Base-by-base conservation (phyloP, 2,888 invertebrate species). In the Rhyacophila evoluta region DNA sequence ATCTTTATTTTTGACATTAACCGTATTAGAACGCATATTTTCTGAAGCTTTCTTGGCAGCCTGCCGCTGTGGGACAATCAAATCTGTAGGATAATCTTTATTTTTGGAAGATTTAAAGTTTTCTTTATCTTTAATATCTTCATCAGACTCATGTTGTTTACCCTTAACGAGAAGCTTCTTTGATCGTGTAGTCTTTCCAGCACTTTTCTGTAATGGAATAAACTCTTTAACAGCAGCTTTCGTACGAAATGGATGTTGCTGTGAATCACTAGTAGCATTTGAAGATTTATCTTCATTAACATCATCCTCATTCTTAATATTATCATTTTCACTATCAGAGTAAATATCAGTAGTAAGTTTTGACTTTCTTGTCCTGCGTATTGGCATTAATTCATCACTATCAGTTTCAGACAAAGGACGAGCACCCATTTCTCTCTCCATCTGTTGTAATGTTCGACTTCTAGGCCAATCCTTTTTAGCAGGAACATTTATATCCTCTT, bases 41-140 rank as follows among this genome's bases (percentile, higher is more conserved):
- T 97, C 96, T 0, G 95, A 95, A 0, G 97, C 97, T 85, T 96
- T 97, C 86, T 96, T 97, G 28, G 97, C 97, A 29, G 97, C 97
- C 87, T 96, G 95, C 74, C 97, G 89, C 85, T 97, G 97, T 1
- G 97, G 97, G 55, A 97, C 97, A 82, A 97, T 96, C 74, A 96
- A 89, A 87, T 96, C 95, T 0, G 95, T 93, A n/a, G 94, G 93
- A 83, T 92, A 88, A 78, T 91, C 91, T 83, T 91, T 91, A 84
- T 87, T 87, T 83, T 89, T 90, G 0, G 87, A 85, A 27, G 85
- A 84, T 84, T 89, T 90, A 1, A 87, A 85, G 82, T 88, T 89
- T 84, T 90, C 89, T 84, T 90, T 91, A 82, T 88, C 88, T 83
- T 87, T 90, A 6, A 87, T 86, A 82, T 90, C 89, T 84, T 90